phyloP scores from a whole-genome alignment of 2,113 vertebrate genomes.

The Chamaea fasciata region DNA sequence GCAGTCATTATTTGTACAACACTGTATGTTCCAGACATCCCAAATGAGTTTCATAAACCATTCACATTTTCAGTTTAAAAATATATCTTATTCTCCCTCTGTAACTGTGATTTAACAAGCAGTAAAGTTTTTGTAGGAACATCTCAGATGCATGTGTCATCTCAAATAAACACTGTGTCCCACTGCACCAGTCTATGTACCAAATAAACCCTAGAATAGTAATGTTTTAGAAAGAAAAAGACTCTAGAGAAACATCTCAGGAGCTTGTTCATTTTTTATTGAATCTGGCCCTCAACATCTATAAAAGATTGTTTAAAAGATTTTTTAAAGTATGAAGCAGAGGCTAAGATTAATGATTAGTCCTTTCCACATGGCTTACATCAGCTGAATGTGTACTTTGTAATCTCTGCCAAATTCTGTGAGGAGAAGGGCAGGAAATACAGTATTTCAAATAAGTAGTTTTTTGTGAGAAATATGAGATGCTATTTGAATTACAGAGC shows the following conservation, averaged over 20 bases:
- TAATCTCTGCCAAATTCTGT: not conserved
- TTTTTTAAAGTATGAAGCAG: not conserved
- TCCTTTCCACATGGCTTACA: not conserved
- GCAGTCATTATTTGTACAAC: not conserved
- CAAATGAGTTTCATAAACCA: not conserved
- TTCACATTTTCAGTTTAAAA: not conserved
- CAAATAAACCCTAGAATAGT: not conserved
- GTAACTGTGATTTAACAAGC: not conserved
- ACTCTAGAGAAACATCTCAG: not conserved
- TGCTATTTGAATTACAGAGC: not conserved
- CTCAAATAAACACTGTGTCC: not conserved
- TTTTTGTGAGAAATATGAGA: not conserved
- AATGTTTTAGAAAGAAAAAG: not conserved
- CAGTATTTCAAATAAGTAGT: not conserved
- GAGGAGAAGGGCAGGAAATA: not conserved
- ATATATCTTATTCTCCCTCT: not conserved
- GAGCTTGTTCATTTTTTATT: not conserved
- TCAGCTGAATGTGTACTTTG: not conserved
- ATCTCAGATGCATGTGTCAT: not conserved
- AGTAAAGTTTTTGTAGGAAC: not conserved
- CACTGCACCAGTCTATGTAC: not conserved
- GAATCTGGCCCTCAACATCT: not conserved
- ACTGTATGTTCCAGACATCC: not conserved
- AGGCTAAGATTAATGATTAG: not conserved
- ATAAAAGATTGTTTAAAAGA: not conserved